Base-by-base conservation (phyloP, 2,888 invertebrate genomes). In the Synergus gifuensis region DNA sequence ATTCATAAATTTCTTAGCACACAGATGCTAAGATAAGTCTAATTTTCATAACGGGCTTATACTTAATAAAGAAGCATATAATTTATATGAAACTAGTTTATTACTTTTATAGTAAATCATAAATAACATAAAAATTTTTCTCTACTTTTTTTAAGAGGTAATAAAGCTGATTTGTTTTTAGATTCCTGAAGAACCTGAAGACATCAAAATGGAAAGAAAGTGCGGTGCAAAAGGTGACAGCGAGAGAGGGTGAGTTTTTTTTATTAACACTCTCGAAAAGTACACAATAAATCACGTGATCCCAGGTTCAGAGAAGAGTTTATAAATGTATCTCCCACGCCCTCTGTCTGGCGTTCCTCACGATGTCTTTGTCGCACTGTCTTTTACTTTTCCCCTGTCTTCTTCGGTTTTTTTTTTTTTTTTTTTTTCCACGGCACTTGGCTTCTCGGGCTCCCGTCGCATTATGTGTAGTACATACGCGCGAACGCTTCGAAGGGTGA, bases 301-400 rank as follows among this genome's bases (percentile, higher is more conserved):
- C 86, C 85, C 85, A 82, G 85, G 82, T 86, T 86, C 86, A 85
- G 85, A 83, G 86, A 86, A 86, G 88, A 89, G 90, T 89, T 89
- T 89, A 89, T 90, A 89, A 90, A 90, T 90, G 90, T 87, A 88
- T 90, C 90, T 90, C 90, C 90, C 90, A 90, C 90, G 90, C 90
- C 90, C 87, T 89, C 87, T 89, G 89, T 89, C 89, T 88, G 87
- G 87, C 67, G 67, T 18, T 49, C 49, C n/a, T 54, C 54, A 40
- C 62, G 79, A 40, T 66, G 63, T 66, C 46, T 60, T 66, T 49
- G 79, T 28, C n/a, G 76, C 67, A 49, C 79, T 77, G 58, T 79
- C 76, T 64, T 76, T 66, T 77, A 60, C 64, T 58, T 73, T 76
- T 73, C 64, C 80, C 79, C 81, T 84, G 85, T 87, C 86, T 88